Evolutionary conservation across 53 echinoderm and acorn worm genomes (phyloP).

Genomic region (Apostichopus leukothele): DNA sequence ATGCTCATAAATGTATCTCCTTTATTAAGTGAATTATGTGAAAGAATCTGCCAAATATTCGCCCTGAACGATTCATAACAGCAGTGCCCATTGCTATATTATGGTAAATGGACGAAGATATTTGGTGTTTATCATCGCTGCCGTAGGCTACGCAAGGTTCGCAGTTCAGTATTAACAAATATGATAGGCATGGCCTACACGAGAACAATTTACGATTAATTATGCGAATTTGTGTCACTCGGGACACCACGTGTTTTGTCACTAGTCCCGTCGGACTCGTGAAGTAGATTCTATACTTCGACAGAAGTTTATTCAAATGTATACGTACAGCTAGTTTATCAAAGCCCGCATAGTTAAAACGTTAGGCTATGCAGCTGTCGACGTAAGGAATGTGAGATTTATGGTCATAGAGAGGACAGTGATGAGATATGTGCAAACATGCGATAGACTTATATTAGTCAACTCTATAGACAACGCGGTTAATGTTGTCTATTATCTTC

Average conservation of each 20-base stretch:
- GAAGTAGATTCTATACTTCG: too few species aligned
- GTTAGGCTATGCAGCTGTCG: conserved; percentile 11
- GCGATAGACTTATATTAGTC: neutral
- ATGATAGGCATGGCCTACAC: conserved; percentile 27
- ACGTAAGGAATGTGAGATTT: conserved; percentile 10
- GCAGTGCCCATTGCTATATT: too few species aligned
- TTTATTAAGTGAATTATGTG: too few species aligned
- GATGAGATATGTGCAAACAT: conserved; percentile 1
- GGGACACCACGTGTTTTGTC: conserved; percentile 23
- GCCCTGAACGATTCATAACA: too few species aligned
- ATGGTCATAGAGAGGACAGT: neutral
- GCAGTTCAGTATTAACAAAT: neutral
- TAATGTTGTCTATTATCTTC: conserved; percentile 2
- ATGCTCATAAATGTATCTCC: too few species aligned
- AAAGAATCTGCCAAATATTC: too few species aligned
- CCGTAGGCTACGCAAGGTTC: neutral
- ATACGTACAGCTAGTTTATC: neutral
- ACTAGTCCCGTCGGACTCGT: conserved; percentile 1
- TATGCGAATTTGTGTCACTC: conserved; percentile 17
- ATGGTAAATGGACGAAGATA: too few species aligned
- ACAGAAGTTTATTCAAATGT: neutral
- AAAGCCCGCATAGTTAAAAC: neutral
- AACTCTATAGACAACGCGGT: neutral
- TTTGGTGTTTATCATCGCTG: neutral
- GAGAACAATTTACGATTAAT: conserved; percentile 33